These are phyloP conservation scores for Drosophila athabasca DNA, from an alignment of 1,140 invertebrate species.

Conservation along the genomic window DNA sequence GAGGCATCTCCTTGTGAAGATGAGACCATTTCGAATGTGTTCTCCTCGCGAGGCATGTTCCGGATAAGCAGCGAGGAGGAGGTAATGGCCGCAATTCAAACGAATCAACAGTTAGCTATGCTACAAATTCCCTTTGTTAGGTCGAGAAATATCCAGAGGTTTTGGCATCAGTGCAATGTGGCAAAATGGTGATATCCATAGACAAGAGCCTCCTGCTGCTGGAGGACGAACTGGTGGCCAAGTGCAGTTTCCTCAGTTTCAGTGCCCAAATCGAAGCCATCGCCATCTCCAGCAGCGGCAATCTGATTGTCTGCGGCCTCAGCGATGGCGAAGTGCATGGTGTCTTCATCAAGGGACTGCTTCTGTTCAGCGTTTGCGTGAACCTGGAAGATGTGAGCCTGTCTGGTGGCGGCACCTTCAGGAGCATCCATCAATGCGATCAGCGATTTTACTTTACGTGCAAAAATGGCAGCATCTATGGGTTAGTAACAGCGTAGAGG, in stretches of 20 bases:
- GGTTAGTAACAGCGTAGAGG: slow-evolving; percentile 27
- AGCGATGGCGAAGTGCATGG: slow-evolving; percentile 80
- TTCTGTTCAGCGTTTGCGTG: slow-evolving; percentile 70
- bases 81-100: slow-evolving; percentile 17
- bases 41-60: slow-evolving; percentile 76
- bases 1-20: slow-evolving; percentile 72
- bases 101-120: slow-evolving; percentile 5
- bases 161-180: slow-evolving; percentile 65
- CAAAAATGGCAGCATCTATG: slow-evolving; percentile 74
- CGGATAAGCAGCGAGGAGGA: slow-evolving; percentile 71
- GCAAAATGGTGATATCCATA: slow-evolving; percentile 75
- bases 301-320: slow-evolving; percentile 75
- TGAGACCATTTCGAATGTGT: slow-evolving; percentile 78
- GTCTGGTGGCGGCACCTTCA: slow-evolving; percentile 49
- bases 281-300: slow-evolving; percentile 66
- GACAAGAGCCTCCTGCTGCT: slow-evolving; percentile 75
- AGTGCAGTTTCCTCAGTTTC: slow-evolving; percentile 72
- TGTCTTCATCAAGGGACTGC: slow-evolving; percentile 69
- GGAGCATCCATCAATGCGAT: slow-evolving; percentile 60
- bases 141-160: slow-evolving; percentile 62
- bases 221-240: slow-evolving; percentile 74
- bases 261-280: slow-evolving; percentile 69
- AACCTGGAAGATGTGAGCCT: slow-evolving; percentile 67
- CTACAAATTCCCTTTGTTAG: slow-evolving; percentile 31
- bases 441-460: slow-evolving; percentile 68